Evolutionary conservation across 2,113 vertebrate genomes (phyloP).

Genomic region (Megaceryle torquata): DNA sequence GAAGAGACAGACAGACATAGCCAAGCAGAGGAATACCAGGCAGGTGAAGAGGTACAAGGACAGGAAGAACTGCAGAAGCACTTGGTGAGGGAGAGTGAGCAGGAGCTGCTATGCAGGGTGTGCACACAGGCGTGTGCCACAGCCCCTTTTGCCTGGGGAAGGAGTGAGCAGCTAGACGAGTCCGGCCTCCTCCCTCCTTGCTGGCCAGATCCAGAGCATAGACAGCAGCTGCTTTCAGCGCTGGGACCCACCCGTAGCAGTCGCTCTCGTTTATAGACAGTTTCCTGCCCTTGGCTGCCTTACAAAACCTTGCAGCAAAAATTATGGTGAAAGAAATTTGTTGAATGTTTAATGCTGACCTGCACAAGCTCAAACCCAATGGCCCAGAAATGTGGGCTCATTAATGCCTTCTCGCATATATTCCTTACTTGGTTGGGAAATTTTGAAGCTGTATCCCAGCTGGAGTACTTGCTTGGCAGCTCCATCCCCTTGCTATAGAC

Average conservation of each 20-base stretch:
- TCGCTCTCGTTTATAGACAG: background rate
- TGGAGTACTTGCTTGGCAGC: background rate
- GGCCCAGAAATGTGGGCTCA: background rate
- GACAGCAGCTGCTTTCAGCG: background rate
- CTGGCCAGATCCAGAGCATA: background rate
- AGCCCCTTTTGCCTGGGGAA: background rate
- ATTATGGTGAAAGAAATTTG: background rate
- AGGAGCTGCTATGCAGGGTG: background rate
- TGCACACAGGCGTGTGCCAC: fast-evolving
- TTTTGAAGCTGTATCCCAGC: background rate
- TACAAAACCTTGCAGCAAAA: background rate
- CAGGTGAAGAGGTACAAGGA: background rate
- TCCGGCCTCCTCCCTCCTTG: background rate
- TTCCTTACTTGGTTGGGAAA: background rate
- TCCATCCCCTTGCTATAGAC: background rate
- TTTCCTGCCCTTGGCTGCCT: background rate
- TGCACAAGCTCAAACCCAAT: background rate
- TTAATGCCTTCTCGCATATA: background rate
- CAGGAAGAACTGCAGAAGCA: background rate
- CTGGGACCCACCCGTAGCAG: background rate
- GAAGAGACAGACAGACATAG: background rate
- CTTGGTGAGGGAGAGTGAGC: fast-evolving
- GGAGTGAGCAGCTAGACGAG: background rate
- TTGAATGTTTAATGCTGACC: background rate
- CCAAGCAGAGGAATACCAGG: background rate